Conservation (phyloP, 35 echinoderm and acorn worm species). For the Heliocidaris tuberculata region DNA sequence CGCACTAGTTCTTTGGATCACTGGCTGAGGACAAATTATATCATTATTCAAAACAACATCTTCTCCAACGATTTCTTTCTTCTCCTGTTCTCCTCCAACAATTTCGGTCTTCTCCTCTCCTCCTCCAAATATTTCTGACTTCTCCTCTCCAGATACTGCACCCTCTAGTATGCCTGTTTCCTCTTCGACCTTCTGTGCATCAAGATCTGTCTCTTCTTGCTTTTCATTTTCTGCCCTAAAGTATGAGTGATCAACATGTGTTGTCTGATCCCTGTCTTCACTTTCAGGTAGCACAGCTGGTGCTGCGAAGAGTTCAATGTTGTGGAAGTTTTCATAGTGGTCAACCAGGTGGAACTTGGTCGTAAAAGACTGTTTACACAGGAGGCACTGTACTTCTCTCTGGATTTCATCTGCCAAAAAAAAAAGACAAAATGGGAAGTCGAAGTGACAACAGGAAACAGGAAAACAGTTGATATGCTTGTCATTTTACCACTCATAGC, state of each 20-base stretch:
- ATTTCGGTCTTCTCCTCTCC: not conserved
- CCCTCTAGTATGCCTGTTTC: too few relatives aligned
- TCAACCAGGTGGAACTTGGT: not conserved
- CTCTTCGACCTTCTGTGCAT: not conserved
- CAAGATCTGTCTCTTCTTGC: not conserved
- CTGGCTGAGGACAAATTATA: not conserved
- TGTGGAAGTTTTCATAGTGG: conserved; percentile 24
- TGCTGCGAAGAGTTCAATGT: not conserved
- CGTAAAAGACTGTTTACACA: conserved; percentile 27
- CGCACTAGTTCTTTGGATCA: not conserved
- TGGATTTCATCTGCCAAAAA: not conserved
- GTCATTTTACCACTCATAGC: not conserved
- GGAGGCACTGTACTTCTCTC: not conserved
- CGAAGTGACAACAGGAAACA: too few relatives aligned
- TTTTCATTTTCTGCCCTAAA: not conserved
- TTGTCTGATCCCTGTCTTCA: not conserved
- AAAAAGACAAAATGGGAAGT: not conserved
- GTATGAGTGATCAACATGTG: conserved; percentile 36
- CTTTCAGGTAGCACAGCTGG: not conserved
- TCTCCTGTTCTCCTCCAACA: not conserved
- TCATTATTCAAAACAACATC: not conserved
- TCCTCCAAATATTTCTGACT: not conserved
- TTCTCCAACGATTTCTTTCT: not conserved
- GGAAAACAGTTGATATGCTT: not conserved
- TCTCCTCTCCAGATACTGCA: not conserved